Evolutionary conservation across 2,797 vertebrate species (phyloP).

Genomic region (Cheirogaleus major): DNA sequence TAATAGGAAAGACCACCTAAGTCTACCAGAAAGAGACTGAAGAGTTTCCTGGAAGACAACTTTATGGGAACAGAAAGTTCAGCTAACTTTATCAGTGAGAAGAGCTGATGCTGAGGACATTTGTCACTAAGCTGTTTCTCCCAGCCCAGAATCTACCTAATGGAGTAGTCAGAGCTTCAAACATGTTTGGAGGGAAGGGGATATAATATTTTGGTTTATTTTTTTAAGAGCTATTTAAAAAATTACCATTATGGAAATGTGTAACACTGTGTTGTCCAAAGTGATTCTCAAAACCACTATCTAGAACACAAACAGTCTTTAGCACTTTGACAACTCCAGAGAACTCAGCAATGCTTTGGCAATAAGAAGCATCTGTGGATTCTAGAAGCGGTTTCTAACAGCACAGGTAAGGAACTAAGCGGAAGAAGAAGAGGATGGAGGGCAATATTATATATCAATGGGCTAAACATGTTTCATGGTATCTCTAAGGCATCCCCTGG

Average conservation of each 20-base stretch:
- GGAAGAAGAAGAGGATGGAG: neutral
- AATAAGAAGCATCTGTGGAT: neutral
- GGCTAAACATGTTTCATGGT: neutral
- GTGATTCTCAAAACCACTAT: neutral
- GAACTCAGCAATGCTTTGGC: neutral
- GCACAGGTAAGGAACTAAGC: neutral
- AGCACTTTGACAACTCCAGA: neutral
- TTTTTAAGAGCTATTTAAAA: neutral
- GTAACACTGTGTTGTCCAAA: neutral
- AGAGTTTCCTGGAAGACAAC: neutral
- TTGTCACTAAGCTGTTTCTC: neutral
- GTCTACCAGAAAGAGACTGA: neutral
- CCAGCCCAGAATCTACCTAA: neutral
- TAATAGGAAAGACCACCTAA: neutral
- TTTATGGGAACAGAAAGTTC: neutral
- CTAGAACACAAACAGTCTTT: neutral
- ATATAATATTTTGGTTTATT: neutral
- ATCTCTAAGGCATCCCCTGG: neutral
- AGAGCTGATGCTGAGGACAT: neutral
- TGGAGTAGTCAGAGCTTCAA: neutral
- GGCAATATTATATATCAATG: neutral
- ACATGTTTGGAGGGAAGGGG: neutral
- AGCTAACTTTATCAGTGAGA: neutral
- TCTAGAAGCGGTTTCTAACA: neutral
- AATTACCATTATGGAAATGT: neutral